Base-by-base conservation (phyloP, 2,888 invertebrate species). In the Xestia sexstrigata region DNA sequence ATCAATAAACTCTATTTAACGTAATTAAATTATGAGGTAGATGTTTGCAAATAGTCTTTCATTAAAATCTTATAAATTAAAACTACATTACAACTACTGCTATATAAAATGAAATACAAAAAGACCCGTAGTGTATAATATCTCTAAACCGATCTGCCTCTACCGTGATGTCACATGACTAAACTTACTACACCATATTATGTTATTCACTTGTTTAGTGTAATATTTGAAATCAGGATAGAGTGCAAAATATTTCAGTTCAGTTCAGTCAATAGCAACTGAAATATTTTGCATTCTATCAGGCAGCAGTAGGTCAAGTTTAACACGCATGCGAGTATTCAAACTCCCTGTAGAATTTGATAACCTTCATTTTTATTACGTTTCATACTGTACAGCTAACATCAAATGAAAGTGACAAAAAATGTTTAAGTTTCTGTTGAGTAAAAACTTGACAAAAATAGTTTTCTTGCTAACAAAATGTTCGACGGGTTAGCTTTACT, bases 1-100 rank as follows among this genome's bases (percentile, higher is more conserved):
- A 95, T 89, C 82, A 91, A 95, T 96, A 95, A 93, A 96, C 93
- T 95, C 92, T 94, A 94, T 93, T 93, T 90, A 94, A 95, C 93
- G 94, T 93, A 92, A 93, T 95, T 95, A 96, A 95, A 94, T 94
- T 95, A 96, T 96, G 96, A 96, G 96, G 96, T 96, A 96, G 96
- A 95, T 95, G 96, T 94, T 96, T 96, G 91, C 95, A 94, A 94
- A 94, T 94, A 96, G 96, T 96, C 96, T 95, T 95, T 94, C 92
- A 88, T 94, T 93, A 92, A 91, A 94, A 92, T 90, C 94, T 94
- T 95, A 95, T 89, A 92, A 92, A 91, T 93, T 83, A 81, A 78
- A 94, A 92, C 88, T 93, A 93, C 88, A 91, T 88, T 88, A 86
- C 49, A 89, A 90, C 90, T 93, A 92, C 88, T 91, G 90, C 90